phyloP scores from a whole-genome alignment of 1,140 invertebrate species.

The Drosophila virilis region DNA sequence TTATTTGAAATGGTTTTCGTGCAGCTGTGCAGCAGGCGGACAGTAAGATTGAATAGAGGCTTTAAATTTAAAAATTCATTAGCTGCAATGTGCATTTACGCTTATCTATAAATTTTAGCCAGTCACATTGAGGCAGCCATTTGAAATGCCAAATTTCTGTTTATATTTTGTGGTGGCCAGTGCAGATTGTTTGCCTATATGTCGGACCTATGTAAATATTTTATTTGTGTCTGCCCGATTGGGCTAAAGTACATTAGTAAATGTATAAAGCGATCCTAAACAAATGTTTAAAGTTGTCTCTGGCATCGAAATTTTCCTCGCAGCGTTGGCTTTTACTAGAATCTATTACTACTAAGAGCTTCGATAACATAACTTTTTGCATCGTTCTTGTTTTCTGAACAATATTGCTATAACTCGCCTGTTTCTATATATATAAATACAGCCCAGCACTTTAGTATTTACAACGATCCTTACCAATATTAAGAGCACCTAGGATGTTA shows the following conservation, averaged over 20 bases:
- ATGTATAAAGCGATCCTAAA: too few relatives aligned
- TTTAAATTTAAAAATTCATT: conserved; percentile 39
- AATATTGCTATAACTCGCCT: too few relatives aligned
- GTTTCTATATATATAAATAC: neutral
- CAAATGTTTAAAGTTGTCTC: too few relatives aligned
- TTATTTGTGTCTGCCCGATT: neutral
- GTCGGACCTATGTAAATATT: neutral
- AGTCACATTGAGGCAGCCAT: conserved; percentile 7
- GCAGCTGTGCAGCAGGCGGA: conserved; percentile 4
- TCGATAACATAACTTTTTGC: too few relatives aligned
- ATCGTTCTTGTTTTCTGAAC: too few relatives aligned
- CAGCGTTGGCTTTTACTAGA: too few relatives aligned
- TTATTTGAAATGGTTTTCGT: conserved; percentile 5
- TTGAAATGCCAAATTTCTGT: neutral
- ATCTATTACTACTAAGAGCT: too few relatives aligned
- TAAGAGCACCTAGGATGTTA: too few relatives aligned
- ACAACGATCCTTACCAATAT: too few relatives aligned
- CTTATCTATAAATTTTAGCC: conserved; percentile 12
- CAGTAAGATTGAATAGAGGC: conserved; percentile 12
- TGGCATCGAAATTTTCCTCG: too few relatives aligned
- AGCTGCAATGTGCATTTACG: conserved; percentile 5
- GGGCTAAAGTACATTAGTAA: too few relatives aligned
- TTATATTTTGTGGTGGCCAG: neutral
- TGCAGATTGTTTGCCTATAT: neutral
- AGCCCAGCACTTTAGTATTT: too few relatives aligned